Percentiles rank a stretch among this genome's conserved stretches.
Conservation (phyloP, 2,113 vertebrate species). For the Centropus bengalensis region DNA sequence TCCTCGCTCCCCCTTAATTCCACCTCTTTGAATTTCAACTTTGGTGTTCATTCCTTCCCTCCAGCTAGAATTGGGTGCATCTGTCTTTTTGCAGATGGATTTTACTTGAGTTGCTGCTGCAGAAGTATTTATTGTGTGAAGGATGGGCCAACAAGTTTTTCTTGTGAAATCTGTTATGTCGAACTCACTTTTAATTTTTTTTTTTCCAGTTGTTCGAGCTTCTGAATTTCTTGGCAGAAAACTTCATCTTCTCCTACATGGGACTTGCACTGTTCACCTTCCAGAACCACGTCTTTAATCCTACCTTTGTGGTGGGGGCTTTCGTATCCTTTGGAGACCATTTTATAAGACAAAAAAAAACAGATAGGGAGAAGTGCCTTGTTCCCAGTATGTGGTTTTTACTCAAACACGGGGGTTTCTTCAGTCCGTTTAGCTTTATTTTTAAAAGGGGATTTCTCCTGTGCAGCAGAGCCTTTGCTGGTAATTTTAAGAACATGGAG, state of each 20-base stretch:
- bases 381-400: not conserved
- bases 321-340: constrained; percentile 89
- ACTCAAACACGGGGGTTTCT: not conserved
- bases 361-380: not conserved
- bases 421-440: not conserved
- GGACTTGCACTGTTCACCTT: constrained; percentile 96
- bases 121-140: not conserved
- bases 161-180: not conserved
- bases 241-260: constrained; percentile 99
- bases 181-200: constrained; percentile 22
- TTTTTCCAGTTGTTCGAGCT: constrained; percentile 93
- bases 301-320: constrained; percentile 91
- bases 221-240: constrained; percentile 98
- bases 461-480: not conserved
- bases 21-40: not conserved
- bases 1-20: not conserved
- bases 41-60: not conserved
- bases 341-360: not conserved
- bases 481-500: not conserved
- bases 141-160: not conserved
- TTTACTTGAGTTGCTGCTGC: not conserved
- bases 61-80: not conserved
- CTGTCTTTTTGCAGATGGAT: not conserved
- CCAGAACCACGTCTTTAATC: constrained; percentile 95
- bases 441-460: constrained; percentile 9